These are phyloP conservation scores for Pseudanteris insignis DNA, from an alignment of 2,888 invertebrate species.

Conservation along the genomic window DNA sequence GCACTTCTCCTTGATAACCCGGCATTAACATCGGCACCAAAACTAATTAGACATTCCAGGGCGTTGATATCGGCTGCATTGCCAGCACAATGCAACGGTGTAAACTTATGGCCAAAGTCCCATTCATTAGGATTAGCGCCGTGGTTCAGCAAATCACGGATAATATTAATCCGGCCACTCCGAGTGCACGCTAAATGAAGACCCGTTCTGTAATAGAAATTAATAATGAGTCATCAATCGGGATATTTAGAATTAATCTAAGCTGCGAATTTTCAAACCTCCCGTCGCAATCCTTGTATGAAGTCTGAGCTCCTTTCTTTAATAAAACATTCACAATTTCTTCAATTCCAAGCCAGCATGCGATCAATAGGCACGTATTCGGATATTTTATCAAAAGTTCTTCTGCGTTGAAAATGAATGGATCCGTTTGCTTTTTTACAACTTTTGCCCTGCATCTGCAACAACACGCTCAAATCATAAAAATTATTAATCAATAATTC, in stretches of 20 bases:
- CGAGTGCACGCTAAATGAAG: conserved; percentile 84
- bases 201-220: conserved; percentile 68
- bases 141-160: conserved; percentile 74
- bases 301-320: conserved; percentile 71
- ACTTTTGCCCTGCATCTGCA: no score
- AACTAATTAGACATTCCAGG: conserved; percentile 73
- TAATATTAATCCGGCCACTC: conserved; percentile 77
- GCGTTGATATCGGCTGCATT: conserved; percentile 72
- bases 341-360: conserved; percentile 72
- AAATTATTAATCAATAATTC: no score
- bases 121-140: conserved; percentile 78
- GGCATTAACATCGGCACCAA: conserved; percentile 83
- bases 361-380: conserved; percentile 71
- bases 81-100: conserved; percentile 82
- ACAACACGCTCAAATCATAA: no score
- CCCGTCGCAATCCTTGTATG: conserved; percentile 74
- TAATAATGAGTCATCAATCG: no score
- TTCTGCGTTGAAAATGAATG: conserved; percentile 57
- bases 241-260: no score
- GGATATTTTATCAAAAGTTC: conserved; percentile 66
- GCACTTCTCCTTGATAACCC: conserved; percentile 76
- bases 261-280: no score
- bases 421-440: no score
- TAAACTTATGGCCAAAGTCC: conserved; percentile 76
- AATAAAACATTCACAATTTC: conserved; percentile 70